Base-by-base conservation (phyloP, 2,113 vertebrate species). In the Podarcis raffonei region DNA sequence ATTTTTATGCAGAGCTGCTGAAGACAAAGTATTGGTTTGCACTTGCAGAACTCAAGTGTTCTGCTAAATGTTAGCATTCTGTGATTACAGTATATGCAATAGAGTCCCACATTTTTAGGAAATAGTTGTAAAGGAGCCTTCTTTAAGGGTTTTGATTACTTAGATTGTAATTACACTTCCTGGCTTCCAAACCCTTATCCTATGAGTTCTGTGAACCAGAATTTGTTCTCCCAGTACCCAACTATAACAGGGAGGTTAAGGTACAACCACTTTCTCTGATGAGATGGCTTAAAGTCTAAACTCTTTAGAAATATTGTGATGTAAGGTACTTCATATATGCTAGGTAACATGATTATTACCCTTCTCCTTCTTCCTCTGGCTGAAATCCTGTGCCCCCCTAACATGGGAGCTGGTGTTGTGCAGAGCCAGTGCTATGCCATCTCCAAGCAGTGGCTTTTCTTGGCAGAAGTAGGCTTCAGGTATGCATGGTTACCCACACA, bases 271-370 rank as follows among this genome's bases (percentile, higher is more conserved):
- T 16, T 4, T 15, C 30, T 76, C 85, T 87, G 86, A 72, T 22
- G 74, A 23, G 18, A 78, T 53, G 75, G 81, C 89, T 92, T 90
- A 90, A 91, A 83, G 92, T 81, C 89, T 94, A 94, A 92, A 93
- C 78, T 89, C 27, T 83, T 93, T 84, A 92, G 87, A 85, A 91
- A 92, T 76, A 74, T 75, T 91, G 92, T 87, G 59, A 92, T 87
- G 85, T 93, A 16, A 18, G 1, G 72, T 75, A 91, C 59, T 89
- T 85, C 84, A 76, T 94, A 94, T 91, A 92, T 72, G 88, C 48
- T 93, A 94, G 91, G 91, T 0, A n/a, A 93, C 83, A 88, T 62
- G 59, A 18, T 69, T 87, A 78, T 94, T 90, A 69, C 25, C 88
- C 62, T 25, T 85, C 85, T 87, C 89, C 86, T 62, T 62, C 92